These are phyloP conservation scores for Byasa hedistus DNA, from an alignment of 2,888 invertebrate genomes.

Conservation along the genomic window DNA sequence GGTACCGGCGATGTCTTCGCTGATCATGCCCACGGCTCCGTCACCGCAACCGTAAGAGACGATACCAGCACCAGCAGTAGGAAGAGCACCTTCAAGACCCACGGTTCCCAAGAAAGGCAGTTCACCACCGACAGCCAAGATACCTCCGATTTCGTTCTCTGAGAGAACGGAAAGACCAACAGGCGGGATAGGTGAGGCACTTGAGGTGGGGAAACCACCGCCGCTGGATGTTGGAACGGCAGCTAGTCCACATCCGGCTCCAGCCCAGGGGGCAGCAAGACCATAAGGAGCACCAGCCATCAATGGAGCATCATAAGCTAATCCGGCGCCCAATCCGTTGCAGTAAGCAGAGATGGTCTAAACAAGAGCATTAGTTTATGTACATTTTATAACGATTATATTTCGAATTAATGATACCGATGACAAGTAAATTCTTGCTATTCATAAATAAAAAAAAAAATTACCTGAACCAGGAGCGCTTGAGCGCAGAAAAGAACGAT, in stretches of 20 bases:
- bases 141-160: constrained; percentile 45
- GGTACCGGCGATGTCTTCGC: constrained; percentile 35
- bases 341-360: neutral
- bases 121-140: constrained; percentile 39
- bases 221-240: constrained; percentile 40
- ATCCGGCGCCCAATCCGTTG: constrained; percentile 30
- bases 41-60: constrained; percentile 43
- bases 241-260: constrained; percentile 8
- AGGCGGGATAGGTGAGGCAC: constrained; percentile 42
- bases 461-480: constrained; percentile 1
- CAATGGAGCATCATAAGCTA: constrained; percentile 19
- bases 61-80: constrained; percentile 40
- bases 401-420: too few species aligned
- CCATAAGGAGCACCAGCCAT: constrained; percentile 4
- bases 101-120: constrained; percentile 43
- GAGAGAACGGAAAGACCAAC: constrained; percentile 46
- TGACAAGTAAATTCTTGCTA: neutral
- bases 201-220: constrained; percentile 41
- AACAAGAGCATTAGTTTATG: constrained; percentile 19
- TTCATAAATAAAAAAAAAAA: constrained; percentile 34
- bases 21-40: constrained; percentile 38
- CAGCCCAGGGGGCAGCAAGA: neutral
- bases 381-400: constrained; percentile 19
- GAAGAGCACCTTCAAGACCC: constrained; percentile 38
- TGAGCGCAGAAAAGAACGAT: neutral